These are phyloP conservation scores for Colistium nudipinnis DNA, from an alignment of 2,113 vertebrate genomes.

Conservation along the genomic window DNA sequence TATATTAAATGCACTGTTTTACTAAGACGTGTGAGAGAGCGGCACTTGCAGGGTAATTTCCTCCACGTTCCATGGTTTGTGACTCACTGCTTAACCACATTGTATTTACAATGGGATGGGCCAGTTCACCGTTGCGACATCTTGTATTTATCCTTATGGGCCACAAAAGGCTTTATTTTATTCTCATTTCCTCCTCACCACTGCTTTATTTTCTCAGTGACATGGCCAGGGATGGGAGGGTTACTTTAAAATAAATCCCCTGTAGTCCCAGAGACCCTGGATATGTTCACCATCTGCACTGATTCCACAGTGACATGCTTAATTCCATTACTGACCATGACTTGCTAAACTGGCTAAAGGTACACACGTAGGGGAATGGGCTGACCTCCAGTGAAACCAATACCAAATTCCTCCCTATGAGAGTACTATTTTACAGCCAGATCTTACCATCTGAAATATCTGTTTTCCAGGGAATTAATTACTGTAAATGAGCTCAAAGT, in stretches of 20 bases:
- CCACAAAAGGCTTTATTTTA: constrained; percentile 25
- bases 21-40: neutral
- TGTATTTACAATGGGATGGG: neutral
- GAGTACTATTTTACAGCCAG: neutral
- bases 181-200: constrained; percentile 51
- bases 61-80: constrained; percentile 18
- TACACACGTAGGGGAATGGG: neutral
- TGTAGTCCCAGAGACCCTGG: too few relatives aligned
- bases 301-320: neutral
- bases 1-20: too few relatives aligned
- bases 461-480: neutral
- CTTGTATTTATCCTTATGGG: constrained; percentile 12
- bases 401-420: neutral
- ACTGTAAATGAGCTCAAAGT: neutral
- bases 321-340: neutral
- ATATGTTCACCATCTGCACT: neutral
- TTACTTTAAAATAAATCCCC: too few relatives aligned
- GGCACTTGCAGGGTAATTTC: neutral
- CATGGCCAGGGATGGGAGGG: too few relatives aligned
- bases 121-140: constrained; percentile 47
- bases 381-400: neutral
- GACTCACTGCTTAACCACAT: neutral
- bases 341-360: neutral
- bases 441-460: neutral
- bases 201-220: constrained; percentile 28